phyloP scores from a whole-genome alignment of 2,113 vertebrate species.

The Elephantulus edwardii region DNA sequence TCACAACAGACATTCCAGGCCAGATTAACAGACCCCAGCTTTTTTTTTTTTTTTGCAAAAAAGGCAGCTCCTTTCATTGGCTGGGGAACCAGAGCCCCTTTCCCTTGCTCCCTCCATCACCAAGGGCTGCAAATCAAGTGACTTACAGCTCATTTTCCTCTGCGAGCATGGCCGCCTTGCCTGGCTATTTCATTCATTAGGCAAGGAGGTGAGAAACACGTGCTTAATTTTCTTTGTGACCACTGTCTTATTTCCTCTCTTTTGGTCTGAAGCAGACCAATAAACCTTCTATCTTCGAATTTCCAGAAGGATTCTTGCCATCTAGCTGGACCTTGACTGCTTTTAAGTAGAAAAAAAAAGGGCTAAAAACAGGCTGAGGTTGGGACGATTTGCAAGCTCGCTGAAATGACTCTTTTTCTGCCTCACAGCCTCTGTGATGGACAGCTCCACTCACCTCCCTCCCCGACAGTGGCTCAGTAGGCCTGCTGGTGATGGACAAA shows the following conservation, averaged over 20 bases:
- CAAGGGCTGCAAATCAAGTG: background rate
- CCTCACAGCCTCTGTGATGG: conserved; percentile 46
- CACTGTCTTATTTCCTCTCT: background rate
- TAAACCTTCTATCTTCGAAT: conserved; percentile 65
- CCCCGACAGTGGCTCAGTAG: background rate
- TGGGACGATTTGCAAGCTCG: conserved; percentile 65
- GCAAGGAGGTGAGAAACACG: background rate
- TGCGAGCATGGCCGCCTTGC: accelerated
- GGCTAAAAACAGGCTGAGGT: conserved; percentile 43
- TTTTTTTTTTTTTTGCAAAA: background rate
- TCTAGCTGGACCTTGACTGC: conserved; percentile 51
- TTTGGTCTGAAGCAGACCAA: conserved; percentile 52
- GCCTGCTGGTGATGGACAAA: conserved; percentile 6
- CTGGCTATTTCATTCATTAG: conserved; percentile 3
- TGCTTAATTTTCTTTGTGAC: conserved; percentile 55
- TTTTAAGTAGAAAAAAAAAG: conserved; percentile 57
- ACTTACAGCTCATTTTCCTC: background rate
- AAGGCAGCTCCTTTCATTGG: background rate
- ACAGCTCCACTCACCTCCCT: conserved; percentile 1
- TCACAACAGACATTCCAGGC: background rate
- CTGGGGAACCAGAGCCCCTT: background rate
- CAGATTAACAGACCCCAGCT: background rate
- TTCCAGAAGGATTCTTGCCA: conserved; percentile 60
- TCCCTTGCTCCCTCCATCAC: background rate
- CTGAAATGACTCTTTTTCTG: conserved; percentile 72